These are phyloP conservation scores for Rhynchophorus ferrugineus DNA, from an alignment of 1,140 invertebrate species.

Conservation along the genomic window DNA sequence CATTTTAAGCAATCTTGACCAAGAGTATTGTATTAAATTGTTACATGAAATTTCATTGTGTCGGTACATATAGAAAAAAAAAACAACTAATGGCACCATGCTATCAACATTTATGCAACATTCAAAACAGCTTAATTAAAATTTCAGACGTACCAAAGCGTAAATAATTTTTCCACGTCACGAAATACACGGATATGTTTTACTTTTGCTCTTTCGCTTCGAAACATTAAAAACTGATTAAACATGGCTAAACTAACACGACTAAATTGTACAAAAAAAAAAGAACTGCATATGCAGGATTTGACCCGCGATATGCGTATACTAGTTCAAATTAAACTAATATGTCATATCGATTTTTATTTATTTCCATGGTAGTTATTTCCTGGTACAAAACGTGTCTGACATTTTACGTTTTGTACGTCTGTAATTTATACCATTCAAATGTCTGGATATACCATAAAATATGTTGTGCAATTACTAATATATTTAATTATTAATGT, in stretches of 20 bases:
- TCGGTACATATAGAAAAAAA: neutral
- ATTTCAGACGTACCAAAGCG: neutral
- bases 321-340: neutral
- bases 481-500: no score
- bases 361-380: no score
- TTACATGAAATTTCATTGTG: constrained; percentile 1
- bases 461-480: no score
- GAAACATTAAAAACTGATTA: neutral
- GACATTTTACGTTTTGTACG: neutral
- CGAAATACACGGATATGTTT: neutral
- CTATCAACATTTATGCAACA: constrained; percentile 18
- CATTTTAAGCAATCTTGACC: constrained; percentile 13
- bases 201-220: neutral
- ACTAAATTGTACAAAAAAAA: neutral
- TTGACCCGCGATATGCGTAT: neutral
- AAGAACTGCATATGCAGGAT: neutral
- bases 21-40: constrained; percentile 5
- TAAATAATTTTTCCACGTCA: neutral
- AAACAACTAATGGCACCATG: constrained; percentile 13
- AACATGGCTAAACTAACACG: neutral
- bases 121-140: constrained; percentile 2
- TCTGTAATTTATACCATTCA: no score
- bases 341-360: neutral
- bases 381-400: no score
- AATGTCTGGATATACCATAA: no score